Evolutionary conservation across 1,140 invertebrate genomes (phyloP).

Genomic region (Achatina immaculata): DNA sequence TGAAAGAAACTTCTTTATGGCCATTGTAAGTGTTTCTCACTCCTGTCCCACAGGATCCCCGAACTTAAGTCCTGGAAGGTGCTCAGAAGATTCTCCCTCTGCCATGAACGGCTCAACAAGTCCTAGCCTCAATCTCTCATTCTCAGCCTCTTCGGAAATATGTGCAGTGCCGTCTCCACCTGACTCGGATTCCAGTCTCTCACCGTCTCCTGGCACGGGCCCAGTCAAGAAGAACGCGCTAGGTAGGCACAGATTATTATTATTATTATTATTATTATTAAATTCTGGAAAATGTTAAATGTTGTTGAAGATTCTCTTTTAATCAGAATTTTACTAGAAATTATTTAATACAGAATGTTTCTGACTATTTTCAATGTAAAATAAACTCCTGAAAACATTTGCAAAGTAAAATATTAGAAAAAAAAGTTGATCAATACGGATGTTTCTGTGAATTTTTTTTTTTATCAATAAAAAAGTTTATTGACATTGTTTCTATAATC

Average conservation of each 20-base stretch:
- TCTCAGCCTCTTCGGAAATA: conserved; percentile 3
- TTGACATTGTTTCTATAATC: too few relatives aligned
- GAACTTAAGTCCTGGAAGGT: background rate
- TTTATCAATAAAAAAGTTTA: too few relatives aligned
- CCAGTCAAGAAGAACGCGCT: conserved; percentile 36
- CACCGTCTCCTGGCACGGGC: conserved; percentile 12
- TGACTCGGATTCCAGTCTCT: conserved; percentile 1
- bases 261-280: conserved; percentile 21
- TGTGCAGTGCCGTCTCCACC: conserved; percentile 15
- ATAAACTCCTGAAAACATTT: too few relatives aligned
- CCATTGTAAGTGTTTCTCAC: too few relatives aligned
- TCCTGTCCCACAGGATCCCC: background rate
- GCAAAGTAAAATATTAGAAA: too few relatives aligned
- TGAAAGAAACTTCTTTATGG: too few relatives aligned
- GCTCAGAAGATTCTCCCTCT: background rate
- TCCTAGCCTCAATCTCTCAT: background rate
- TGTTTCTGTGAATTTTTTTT: too few relatives aligned
- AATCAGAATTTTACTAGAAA: too few relatives aligned
- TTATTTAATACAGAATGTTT: too few relatives aligned
- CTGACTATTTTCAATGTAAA: too few relatives aligned
- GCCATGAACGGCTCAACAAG: too few relatives aligned
- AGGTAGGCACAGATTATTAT: conserved; percentile 3
- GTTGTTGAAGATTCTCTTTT: conserved; percentile 18
- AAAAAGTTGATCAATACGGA: too few relatives aligned
- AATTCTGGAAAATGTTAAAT: conserved; percentile 5